Base-by-base conservation (phyloP, 2,113 vertebrate genomes). In the Corythornis madagascariensis region DNA sequence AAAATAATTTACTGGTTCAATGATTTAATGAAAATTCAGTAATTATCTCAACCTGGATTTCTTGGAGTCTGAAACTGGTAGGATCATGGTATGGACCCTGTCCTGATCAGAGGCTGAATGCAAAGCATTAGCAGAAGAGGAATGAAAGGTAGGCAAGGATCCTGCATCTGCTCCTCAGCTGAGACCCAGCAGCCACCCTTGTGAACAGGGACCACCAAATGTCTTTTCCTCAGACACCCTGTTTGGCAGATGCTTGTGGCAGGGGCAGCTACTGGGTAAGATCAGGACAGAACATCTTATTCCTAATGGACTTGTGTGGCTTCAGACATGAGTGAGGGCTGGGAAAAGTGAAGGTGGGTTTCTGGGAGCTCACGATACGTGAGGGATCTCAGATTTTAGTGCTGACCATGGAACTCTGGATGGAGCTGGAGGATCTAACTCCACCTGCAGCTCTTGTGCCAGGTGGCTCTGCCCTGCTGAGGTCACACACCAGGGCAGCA, bases 301-400 rank as follows among this genome's bases (percentile, higher is more conserved):
- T 70, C 38, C 69, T n/a, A 33, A 40, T 16, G 55, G 19, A 6
- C 16, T 31, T 52, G 11, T 52, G 50, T 52, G 50, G 24, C 50
- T 25, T 31, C 3, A 4, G 69, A 77, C n/a, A 12, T 0, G 4
- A 67, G 53, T 11, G 43, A 38, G 43, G 75, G 7, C 0, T 35
- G 25, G 9, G 10, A 6, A 3, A 28, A 50, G 53, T 11, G 45
- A 7, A 11, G 17, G 26, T 42, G 72, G 24, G 38, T 50, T 73
- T 87, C 70, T 87, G 2, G 73, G 33, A 66, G 12, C 0, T 0
- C 45, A 9, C 7, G 12, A 20, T 10, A 31, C 2, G 28, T 4
- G 10, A 10, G 40, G 42, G 55, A 28, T 48, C 63, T 79, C n/a
- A 52, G 35, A 53, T 64, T 33, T 26, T 8, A 5, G 29, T 7